Base-by-base conservation (phyloP, 2,888 invertebrate species). In the Patella caerulea region DNA sequence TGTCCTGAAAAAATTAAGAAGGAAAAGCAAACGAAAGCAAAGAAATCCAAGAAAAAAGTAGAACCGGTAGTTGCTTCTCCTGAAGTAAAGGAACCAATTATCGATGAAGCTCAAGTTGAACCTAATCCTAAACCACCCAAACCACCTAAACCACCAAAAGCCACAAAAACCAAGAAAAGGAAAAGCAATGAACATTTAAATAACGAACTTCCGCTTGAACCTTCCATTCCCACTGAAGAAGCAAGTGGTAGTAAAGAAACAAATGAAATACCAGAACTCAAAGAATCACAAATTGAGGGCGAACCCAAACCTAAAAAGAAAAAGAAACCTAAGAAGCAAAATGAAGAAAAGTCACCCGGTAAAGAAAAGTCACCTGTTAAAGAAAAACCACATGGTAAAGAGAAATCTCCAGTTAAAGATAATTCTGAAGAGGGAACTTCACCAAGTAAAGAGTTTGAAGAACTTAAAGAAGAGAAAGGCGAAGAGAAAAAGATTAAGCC, bases 241-340 rank as follows among this genome's bases (percentile, higher is more conserved):
- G 45, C 45, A 9, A 45, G 45, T 45, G 1, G 45, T 45, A 45
- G 45, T 45, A 59, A 70, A 24, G 71, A 70, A 73, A 24, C 71
- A 54, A 72, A 79, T 56, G 76, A 79, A 74, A 72, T 76, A 79
- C 17, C 54, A 54, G 52, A 55, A 71, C 34, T 17, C 74, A 72
- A 55, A 76, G 75, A 76, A 55, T 34, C 53, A 72, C 75, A 78
- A 19, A n/a, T 19, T 29, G 71, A 77, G 17, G 70, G 53, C 15
- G 29, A 29, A 74, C 53, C 17, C 1, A 70, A 77, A 72, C 54
- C 71, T n/a, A 71, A 45, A 15, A 59, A 77, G n/a, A 73, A 71
- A 54, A 69, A 72, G 34, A 77, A 79, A 72, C 72, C 29, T n/a
- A 54, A 54, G 24, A 77, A 75, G 69, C 73, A 29, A 82, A 82